Conservation (phyloP, 2,888 invertebrate genomes). For the Steinernema carpocapsae region DNA sequence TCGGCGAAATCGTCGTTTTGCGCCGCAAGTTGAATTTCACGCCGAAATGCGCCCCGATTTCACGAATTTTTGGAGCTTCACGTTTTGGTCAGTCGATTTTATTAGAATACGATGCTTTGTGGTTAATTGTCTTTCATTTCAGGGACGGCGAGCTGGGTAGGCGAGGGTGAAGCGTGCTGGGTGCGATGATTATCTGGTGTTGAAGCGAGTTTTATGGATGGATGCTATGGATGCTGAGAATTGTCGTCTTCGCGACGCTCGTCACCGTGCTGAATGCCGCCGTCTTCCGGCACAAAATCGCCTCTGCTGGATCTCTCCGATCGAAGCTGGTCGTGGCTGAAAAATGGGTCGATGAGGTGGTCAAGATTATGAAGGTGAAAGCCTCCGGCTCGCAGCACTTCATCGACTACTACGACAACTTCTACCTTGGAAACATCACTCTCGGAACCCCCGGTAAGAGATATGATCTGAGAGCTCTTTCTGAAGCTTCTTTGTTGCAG, state of each 20-base stretch:
- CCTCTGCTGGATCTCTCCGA: constrained; percentile 11
- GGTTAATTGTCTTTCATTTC: too few relatives aligned
- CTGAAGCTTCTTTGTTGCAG: background rate
- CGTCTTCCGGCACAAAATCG: constrained; percentile 23
- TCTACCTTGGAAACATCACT: constrained; percentile 37
- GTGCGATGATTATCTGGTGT: too few relatives aligned
- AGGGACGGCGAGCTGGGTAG: too few relatives aligned
- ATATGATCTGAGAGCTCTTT: too few relatives aligned
- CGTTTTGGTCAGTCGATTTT: too few relatives aligned
- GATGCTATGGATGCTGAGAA: background rate
- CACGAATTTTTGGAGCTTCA: too few relatives aligned
- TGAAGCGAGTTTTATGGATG: too few relatives aligned
- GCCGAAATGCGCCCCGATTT: too few relatives aligned
- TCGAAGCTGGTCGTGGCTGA: constrained; percentile 17
- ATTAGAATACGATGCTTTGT: too few relatives aligned
- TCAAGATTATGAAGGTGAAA: background rate
- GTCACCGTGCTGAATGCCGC: constrained; percentile 29
- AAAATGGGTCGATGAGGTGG: constrained; percentile 16
- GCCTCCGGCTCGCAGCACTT: constrained; percentile 33
- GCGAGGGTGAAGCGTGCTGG: too few relatives aligned
- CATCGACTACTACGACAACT: constrained; percentile 39
- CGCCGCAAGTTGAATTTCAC: too few relatives aligned
- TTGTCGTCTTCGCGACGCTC: constrained; percentile 23
- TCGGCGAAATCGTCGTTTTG: too few relatives aligned
- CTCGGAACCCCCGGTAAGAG: constrained; percentile 37